Conservation (phyloP, 2,797 vertebrate species). For the Cyprinodon diabolis region DNA sequence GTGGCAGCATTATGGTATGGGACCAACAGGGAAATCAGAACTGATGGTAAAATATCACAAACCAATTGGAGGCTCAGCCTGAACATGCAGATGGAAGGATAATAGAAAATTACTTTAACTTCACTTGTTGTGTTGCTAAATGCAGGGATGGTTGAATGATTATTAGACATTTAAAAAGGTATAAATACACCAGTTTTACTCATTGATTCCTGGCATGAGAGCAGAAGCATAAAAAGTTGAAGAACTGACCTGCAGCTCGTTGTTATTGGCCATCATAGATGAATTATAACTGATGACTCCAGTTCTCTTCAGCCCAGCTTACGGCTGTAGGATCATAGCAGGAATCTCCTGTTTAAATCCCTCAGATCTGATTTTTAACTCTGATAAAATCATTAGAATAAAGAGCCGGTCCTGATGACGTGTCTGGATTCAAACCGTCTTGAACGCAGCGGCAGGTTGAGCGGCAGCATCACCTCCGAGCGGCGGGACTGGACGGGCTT, state of each 20-base stretch:
- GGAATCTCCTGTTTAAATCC: neutral
- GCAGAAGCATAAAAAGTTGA: slow-evolving; percentile 23
- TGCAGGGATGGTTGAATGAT: neutral
- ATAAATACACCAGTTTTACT: neutral
- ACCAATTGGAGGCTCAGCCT: no score
- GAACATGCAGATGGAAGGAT: neutral
- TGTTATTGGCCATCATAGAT: slow-evolving; percentile 71
- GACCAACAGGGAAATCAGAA: neutral
- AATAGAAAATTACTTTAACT: neutral
- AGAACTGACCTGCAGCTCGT: slow-evolving; percentile 73
- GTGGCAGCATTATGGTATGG: neutral
- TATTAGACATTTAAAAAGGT: neutral
- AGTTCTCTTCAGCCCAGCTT: slow-evolving; percentile 15
- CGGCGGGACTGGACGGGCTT: slow-evolving; percentile 46
- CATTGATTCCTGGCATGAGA: neutral
- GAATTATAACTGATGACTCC: slow-evolving; percentile 36
- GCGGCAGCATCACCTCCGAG: slow-evolving; percentile 51
- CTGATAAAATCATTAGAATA: neutral
- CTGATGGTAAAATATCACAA: neutral
- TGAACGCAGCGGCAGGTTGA: slow-evolving; percentile 36
- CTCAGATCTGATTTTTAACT: slow-evolving; percentile 2
- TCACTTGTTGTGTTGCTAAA: neutral
- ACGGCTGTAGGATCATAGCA: slow-evolving; percentile 45
- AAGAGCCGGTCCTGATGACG: slow-evolving; percentile 2
- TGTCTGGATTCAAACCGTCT: neutral